Percentiles rank a stretch among this genome's conserved stretches.
Evolutionary conservation across 1,140 invertebrate species (phyloP).

Genomic region (Saxidomus purpurata): DNA sequence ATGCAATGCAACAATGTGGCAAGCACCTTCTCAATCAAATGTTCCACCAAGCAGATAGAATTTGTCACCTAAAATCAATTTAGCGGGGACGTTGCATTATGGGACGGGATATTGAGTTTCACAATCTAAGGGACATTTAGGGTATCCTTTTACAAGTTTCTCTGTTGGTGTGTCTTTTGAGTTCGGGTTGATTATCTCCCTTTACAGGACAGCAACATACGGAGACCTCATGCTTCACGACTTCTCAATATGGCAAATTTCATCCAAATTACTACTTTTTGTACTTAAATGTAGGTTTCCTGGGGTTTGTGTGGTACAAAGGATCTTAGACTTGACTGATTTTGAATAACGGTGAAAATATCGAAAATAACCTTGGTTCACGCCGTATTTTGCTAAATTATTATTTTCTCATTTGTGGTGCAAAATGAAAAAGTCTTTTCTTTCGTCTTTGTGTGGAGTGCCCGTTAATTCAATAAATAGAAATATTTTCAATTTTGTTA

Average conservation of each 20-base stretch:
- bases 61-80: slow-evolving; percentile 57
- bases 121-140: neutral
- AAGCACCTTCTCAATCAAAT: slow-evolving; percentile 40
- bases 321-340: slow-evolving; percentile 41
- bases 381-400: slow-evolving; percentile 18
- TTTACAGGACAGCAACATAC: neutral
- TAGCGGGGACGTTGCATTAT: neutral
- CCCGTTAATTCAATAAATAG: slow-evolving; percentile 48
- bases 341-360: slow-evolving; percentile 45
- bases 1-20: slow-evolving; percentile 1
- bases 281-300: slow-evolving; percentile 34
- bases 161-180: slow-evolving; percentile 1
- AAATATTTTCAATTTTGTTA: slow-evolving; percentile 61
- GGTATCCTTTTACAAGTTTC: slow-evolving; percentile 20
- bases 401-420: slow-evolving; percentile 58
- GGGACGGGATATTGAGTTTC: slow-evolving; percentile 11
- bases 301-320: slow-evolving; percentile 25
- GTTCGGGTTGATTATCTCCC: neutral
- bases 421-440: slow-evolving; percentile 10
- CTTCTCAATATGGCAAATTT: slow-evolving; percentile 50
- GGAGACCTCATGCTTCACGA: neutral
- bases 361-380: slow-evolving; percentile 16
- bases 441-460: slow-evolving; percentile 32
- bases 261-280: slow-evolving; percentile 46
- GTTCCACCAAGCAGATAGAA: neutral